phyloP scores from a whole-genome alignment of 2,888 invertebrate genomes.

The Pseudococcus jackbeardsleyi region DNA sequence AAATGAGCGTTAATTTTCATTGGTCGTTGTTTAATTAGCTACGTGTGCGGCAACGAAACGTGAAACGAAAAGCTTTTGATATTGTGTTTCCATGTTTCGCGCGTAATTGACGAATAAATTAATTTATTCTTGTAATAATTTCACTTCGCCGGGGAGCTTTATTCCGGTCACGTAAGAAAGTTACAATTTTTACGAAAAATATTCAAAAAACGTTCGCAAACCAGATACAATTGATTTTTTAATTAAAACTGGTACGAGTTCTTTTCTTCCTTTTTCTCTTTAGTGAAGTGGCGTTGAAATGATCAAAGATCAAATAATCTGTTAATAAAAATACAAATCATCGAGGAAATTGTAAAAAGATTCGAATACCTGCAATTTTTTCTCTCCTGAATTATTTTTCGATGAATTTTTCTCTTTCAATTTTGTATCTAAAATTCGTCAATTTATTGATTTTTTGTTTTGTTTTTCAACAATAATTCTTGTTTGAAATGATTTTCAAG shows the following conservation, averaged over 20 bases:
- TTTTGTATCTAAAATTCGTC: too few relatives aligned
- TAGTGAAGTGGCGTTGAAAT: background rate
- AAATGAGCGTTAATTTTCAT: constrained; percentile 45
- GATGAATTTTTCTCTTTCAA: too few relatives aligned
- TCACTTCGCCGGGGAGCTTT: background rate
- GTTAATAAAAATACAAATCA: too few relatives aligned
- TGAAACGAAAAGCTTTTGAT: constrained; percentile 16
- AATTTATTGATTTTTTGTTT: too few relatives aligned
- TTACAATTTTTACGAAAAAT: constrained; percentile 36
- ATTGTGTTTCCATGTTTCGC: constrained; percentile 21
- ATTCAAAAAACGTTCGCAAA: constrained; percentile 10
- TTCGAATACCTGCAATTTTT: too few relatives aligned
- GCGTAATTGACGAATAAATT: constrained; percentile 46
- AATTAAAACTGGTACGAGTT: background rate
- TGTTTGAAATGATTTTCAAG: too few relatives aligned
- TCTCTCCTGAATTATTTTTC: too few relatives aligned
- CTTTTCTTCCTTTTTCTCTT: background rate
- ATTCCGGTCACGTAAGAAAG: constrained; percentile 43
- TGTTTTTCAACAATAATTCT: too few relatives aligned
- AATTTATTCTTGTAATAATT: constrained; percentile 39
- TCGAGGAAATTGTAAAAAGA: too few relatives aligned
- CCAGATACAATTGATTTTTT: constrained; percentile 19
- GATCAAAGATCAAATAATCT: background rate
- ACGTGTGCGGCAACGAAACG: background rate
- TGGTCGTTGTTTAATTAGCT: constrained; percentile 41